phyloP scores from a whole-genome alignment of 35 echinoderm and acorn worm species.

The Holothuria glaberrima region DNA sequence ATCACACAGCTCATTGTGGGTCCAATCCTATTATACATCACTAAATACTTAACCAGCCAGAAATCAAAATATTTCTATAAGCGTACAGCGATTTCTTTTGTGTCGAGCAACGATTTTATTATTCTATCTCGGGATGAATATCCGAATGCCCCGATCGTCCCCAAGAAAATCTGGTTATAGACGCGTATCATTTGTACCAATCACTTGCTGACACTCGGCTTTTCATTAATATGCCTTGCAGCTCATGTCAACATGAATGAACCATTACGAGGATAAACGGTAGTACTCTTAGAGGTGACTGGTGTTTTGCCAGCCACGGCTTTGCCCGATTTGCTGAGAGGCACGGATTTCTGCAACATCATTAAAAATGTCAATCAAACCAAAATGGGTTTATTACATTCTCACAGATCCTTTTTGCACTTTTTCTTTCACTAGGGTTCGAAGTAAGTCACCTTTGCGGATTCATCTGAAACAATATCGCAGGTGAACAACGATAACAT shows the following conservation, averaged over 20 bases:
- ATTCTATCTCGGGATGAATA: constrained; percentile 48
- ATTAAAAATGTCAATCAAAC: too few relatives aligned
- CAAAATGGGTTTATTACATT: too few relatives aligned
- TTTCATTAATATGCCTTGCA: constrained; percentile 38
- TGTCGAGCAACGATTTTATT: constrained; percentile 19
- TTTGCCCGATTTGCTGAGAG: too few relatives aligned
- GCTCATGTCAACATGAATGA: constrained; percentile 23
- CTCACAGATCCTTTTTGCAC: too few relatives aligned
- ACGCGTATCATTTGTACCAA: constrained; percentile 37
- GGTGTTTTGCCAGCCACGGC: too few relatives aligned
- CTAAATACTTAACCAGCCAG: constrained; percentile 34
- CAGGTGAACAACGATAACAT: too few relatives aligned
- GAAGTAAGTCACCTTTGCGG: too few relatives aligned
- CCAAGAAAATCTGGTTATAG: constrained; percentile 15
- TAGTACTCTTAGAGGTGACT: too few relatives aligned
- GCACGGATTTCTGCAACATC: too few relatives aligned
- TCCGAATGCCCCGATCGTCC: constrained; percentile 6
- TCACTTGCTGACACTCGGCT: constrained; percentile 1
- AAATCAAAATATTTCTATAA: constrained; percentile 47
- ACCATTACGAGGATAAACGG: constrained; percentile 1
- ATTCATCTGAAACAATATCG: too few relatives aligned
- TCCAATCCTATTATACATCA: constrained; percentile 31
- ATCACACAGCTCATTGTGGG: neutral
- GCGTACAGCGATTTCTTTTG: constrained; percentile 17
- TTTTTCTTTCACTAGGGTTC: too few relatives aligned